Base-by-base conservation (phyloP, 2,888 invertebrate genomes). In the Alviniconcha strummeri region DNA sequence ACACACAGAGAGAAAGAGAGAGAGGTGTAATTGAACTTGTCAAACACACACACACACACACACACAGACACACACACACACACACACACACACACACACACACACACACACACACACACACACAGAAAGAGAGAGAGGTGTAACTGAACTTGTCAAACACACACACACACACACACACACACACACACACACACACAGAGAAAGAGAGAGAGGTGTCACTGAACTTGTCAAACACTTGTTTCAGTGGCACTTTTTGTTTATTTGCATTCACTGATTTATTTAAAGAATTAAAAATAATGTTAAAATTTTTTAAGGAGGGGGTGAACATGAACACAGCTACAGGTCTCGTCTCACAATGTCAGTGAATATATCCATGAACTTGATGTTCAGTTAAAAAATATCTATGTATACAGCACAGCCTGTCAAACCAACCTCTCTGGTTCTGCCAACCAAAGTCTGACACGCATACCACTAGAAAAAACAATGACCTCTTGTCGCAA, bases 121-220 rank as follows among this genome's bases (percentile, higher is more conserved):
- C 55, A 57, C 77, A 82, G 36, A 36, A 36, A 36, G 36, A 36
- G 36, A 36, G 36, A 36, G 36, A 36, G 36, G 36, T 36, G 36
- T 36, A 36, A 36, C 36, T 36, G 36, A 36, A 36, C 3, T 36
- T 36, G n/a, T n/a, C n/a, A n/a, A n/a, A n/a, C 55, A 54, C n/a
- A 54, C 82, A 69, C 55, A 13, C 17, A 60, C 17, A 36, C 71
- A 77, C 56, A 69, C 15, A 19, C 55, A 19, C 54, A 77, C 54
- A n/a, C 60, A 77, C 57, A 77, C 74, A 60, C n/a, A 64, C 60
- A 75, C 76, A 56, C n/a, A 57, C 55, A 57, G 67, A 82, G 36
- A 36, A 36, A 36, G 36, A 36, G 36, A 36, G 36, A 36, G 36
- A 36, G 36, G 36, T 36, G 36, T 36, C 0, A 36, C 36, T 36